Conservation (phyloP, 2,797 vertebrate species). For the Thaleichthys pacificus region DNA sequence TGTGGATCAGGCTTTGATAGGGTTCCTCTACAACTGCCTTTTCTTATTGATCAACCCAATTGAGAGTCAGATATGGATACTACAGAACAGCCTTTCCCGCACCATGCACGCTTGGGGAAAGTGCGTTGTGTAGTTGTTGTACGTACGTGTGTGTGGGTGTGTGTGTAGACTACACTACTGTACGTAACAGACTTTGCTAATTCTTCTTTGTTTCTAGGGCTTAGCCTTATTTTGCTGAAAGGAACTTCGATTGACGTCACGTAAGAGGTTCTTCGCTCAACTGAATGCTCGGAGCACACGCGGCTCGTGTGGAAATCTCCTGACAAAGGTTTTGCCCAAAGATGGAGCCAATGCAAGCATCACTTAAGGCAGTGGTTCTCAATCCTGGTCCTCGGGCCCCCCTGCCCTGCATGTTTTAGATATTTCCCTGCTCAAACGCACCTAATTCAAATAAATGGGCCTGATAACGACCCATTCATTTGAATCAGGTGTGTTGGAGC, state of each 20-base stretch:
- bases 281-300: conserved; percentile 29
- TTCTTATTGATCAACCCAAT: conserved; percentile 22
- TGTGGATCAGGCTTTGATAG: conserved; percentile 37
- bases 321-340: conserved; percentile 26
- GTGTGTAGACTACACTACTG: not conserved
- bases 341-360: conserved; percentile 42
- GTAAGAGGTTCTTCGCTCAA: conserved; percentile 34
- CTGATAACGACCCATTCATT: no score
- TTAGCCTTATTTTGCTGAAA: conserved; percentile 44
- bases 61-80: conserved; percentile 19
- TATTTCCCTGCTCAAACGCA: no score
- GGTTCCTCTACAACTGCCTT: conserved; percentile 21
- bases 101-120: no score
- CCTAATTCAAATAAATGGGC: no score
- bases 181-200: conserved; percentile 25
- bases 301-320: conserved; percentile 32
- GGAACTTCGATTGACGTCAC: conserved; percentile 47
- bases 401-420: no score
- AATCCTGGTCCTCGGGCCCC: no score
- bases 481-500: no score
- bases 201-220: conserved; percentile 45
- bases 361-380: conserved; percentile 29
- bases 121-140: conserved; percentile 20
- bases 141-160: conserved; percentile 13
- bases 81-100: not conserved